Evolutionary conservation across 2,888 invertebrate genomes (phyloP), one percentile per base, ranked within the genome.

Genomic region (Torymus auratus): DNA sequence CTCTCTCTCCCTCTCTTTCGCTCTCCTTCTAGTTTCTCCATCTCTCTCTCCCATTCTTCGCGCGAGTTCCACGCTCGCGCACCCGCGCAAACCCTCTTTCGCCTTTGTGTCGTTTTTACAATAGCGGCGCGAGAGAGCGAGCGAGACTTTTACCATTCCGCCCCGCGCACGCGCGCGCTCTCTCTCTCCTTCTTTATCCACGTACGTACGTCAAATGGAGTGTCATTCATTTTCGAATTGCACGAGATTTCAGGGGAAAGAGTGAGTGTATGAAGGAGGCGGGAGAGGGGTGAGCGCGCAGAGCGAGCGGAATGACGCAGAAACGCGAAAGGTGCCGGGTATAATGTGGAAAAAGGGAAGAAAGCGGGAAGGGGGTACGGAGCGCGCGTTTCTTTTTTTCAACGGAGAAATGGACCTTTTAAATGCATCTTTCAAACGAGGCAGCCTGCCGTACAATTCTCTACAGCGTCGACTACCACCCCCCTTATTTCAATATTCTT

Each of bases 41-140:
- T n/a, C 41, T 20, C 62, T 50, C 20, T 53, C 20, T 58, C 62
- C 60, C 53, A 70, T 61, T 78, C 76, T 72, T 56, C 17, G 41
- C 68, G 55, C 23, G 5, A 15, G 4, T 20, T 1, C 28, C 17
- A 52, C 78, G 64, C 53, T 67, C 53, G 13, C 69, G 7, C 79
- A 20, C 81, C 64, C 58, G 74, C 55, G 74, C 76, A 67, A 68
- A 80, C 73, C 52, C 71, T 65, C 76, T 74, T 81, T 80, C 82
- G 23, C 58, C 70, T 89, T 89, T 89, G 89, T 89, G 87, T 88
- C 85, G 83, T 84, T 87, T 76, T 87, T 84, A 89, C 89, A 90
- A 90, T 89, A 84, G 87, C 61, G 70, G 78, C 74, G 73, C 78
- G 75, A 56, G 65, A 64, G 53, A 60, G 60, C 13, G 71, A 23